Evolutionary conservation across 2,888 invertebrate genomes (phyloP).

Genomic region (Chymomyza procnemis): DNA sequence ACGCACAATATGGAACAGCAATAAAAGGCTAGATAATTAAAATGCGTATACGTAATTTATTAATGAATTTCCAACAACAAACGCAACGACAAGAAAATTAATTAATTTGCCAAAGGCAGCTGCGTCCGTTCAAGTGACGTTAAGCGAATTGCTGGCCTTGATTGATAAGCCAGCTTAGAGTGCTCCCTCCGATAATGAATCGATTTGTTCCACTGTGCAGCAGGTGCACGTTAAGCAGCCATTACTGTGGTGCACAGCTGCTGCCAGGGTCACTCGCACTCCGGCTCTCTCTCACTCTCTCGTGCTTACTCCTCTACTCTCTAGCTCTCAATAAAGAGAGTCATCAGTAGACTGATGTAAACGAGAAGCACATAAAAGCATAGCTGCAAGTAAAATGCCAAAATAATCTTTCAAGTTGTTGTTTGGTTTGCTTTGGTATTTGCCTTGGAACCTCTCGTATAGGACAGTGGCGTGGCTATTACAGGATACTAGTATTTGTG

Average conservation of each 20-base stretch:
- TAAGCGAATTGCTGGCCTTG: conserved; percentile 16
- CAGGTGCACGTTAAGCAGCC: background rate
- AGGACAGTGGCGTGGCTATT: background rate
- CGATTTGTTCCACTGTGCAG: conserved; percentile 34
- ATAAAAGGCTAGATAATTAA: background rate
- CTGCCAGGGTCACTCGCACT: conserved; percentile 13
- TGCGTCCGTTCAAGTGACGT: conserved; percentile 16
- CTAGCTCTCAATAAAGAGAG: conserved; percentile 38
- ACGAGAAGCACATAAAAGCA: conserved; percentile 25
- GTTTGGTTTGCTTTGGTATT: background rate
- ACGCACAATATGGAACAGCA: conserved; percentile 1
- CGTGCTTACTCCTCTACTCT: background rate
- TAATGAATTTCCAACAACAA: conserved; percentile 26
- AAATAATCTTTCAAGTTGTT: conserved; percentile 31
- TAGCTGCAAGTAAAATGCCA: conserved; percentile 24
- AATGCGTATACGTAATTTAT: conserved; percentile 57
- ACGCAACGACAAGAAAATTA: conserved; percentile 44
- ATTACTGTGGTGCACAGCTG: conserved; percentile 24
- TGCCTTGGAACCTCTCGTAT: background rate
- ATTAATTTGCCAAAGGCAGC: conserved; percentile 51
- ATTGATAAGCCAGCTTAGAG: conserved; percentile 44
- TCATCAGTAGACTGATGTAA: background rate
- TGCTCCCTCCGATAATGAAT: conserved; percentile 42
- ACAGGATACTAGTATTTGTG: no score
- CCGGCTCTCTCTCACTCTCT: no score